Base-by-base conservation (phyloP, 1,140 invertebrate genomes). In the Leptinotarsa texana region DNA sequence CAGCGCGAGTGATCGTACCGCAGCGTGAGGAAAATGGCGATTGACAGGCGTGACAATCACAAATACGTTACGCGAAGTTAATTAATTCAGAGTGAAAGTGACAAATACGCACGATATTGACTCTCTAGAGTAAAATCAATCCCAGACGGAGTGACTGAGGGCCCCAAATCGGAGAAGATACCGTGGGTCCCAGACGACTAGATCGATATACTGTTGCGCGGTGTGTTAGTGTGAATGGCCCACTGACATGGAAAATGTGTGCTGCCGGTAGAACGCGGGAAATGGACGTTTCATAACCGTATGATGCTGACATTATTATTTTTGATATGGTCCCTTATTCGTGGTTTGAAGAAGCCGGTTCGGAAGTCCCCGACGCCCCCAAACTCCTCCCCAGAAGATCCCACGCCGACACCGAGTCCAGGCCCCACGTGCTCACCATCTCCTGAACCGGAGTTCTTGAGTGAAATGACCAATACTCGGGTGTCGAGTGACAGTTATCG, bases 251-350 rank as follows among this genome's bases (percentile, higher is more conserved):
- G 61, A 33, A 65, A 22, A 33, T 67, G 24, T 67, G 42, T 57
- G 51, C 51, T 17, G 15, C 15, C n/a, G 51, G n/a, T 57, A 57
- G 13, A 57, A 57, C n/a, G 51, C 13, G 51, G 51, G 4, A 42
- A 8, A 75, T 68, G 69, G 69, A 71, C 42, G 69, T 61, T 71
- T 73, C 62, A 51, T 68, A 75, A 73, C 51, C 67, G 72, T 78
- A 84, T 81, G 80, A 87, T 87, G 86, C 82, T 87, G 79, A 85
- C 86, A 74, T 72, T 87, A 82, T 79, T 86, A 68, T 84, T 85
- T 77, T 78, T 85, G 78, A 75, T 87, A 82, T 87, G 86, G 86
- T 84, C 85, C 73, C 78, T 87, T 33, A 83, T 85, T 74, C 84
- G 84, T 73, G 82, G 81, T 76, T 73, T 84, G 66, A 82, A 76